These are phyloP conservation scores for Macaria liturata DNA, from an alignment of 2,888 invertebrate genomes.

Conservation along the genomic window DNA sequence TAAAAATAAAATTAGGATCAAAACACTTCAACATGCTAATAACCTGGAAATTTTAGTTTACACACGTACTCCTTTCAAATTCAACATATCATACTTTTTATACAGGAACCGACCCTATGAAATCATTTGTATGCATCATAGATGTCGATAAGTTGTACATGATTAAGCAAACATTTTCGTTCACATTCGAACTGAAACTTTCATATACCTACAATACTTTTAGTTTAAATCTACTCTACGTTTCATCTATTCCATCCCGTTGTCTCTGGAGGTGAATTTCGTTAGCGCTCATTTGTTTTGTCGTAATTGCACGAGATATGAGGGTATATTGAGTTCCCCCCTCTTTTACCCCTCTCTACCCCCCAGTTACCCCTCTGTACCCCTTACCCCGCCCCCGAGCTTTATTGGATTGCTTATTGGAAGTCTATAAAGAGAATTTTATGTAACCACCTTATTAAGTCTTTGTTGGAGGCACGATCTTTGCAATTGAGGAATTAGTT, in stretches of 20 bases:
- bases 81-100: too few relatives aligned
- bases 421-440: conserved; percentile 56
- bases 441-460: conserved; percentile 63
- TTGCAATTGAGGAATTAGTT: conserved; percentile 14
- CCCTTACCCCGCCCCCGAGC: conserved; percentile 40
- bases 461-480: conserved; percentile 23
- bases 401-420: conserved; percentile 73
- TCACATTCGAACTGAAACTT: too few relatives aligned
- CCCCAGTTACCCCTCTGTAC: conserved; percentile 22
- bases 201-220: too few relatives aligned
- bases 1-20: too few relatives aligned
- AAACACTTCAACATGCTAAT: too few relatives aligned
- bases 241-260: conserved; percentile 37
- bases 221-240: conserved; percentile 41
- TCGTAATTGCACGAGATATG: conserved; percentile 78
- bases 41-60: too few relatives aligned
- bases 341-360: conserved; percentile 8
- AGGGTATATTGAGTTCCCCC: conserved; percentile 58
- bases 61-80: too few relatives aligned
- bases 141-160: too few relatives aligned
- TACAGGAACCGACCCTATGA: too few relatives aligned
- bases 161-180: too few relatives aligned
- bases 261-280: conserved; percentile 75
- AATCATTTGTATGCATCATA: too few relatives aligned
- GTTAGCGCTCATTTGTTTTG: conserved; percentile 80